These are phyloP conservation scores for Helleia helle DNA, from an alignment of 2,888 invertebrate species.

Conservation along the genomic window DNA sequence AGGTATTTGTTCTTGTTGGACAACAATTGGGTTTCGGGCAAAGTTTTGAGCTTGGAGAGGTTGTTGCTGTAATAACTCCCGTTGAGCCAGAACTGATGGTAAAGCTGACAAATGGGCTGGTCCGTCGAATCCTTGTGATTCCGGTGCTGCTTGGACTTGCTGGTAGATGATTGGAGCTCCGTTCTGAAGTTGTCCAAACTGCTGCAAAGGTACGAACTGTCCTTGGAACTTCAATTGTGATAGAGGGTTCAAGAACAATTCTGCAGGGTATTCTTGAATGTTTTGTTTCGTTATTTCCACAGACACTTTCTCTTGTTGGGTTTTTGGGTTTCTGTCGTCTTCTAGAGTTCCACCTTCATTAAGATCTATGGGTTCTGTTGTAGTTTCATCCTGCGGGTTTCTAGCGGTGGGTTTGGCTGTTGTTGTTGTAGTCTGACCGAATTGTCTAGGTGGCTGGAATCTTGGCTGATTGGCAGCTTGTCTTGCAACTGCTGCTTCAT, in stretches of 20 bases:
- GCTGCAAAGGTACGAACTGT: constrained; percentile 42
- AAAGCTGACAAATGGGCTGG: constrained; percentile 52
- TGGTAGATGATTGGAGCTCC: constrained; percentile 38
- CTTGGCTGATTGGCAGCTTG: constrained; percentile 31
- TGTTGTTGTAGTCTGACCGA: constrained; percentile 36
- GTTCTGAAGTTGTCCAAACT: constrained; percentile 33
- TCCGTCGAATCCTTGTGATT: constrained; percentile 47
- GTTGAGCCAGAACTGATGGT: constrained; percentile 52
- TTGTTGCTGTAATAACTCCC: constrained; percentile 27
- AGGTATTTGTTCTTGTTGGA: constrained; percentile 27
- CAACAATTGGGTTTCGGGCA: constrained; percentile 24
- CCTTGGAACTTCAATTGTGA: constrained; percentile 51
- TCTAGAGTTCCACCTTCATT: constrained; percentile 46
- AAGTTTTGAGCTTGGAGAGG: constrained; percentile 33
- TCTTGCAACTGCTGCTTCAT: constrained; percentile 30
- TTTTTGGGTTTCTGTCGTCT: constrained; percentile 23
- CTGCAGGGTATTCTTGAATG: constrained; percentile 54
- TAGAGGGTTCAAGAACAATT: constrained; percentile 48
- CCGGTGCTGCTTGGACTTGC: constrained; percentile 32
- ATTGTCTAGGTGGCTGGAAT: constrained; percentile 39
- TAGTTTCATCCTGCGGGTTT: constrained; percentile 29
- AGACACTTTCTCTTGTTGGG: constrained; percentile 36
- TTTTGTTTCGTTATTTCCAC: constrained; percentile 59
- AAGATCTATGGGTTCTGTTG: constrained; percentile 37
- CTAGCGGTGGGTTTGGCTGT: constrained; percentile 27